Conservation (phyloP, 2,888 invertebrate species). For the Cylloceria caligata region DNA sequence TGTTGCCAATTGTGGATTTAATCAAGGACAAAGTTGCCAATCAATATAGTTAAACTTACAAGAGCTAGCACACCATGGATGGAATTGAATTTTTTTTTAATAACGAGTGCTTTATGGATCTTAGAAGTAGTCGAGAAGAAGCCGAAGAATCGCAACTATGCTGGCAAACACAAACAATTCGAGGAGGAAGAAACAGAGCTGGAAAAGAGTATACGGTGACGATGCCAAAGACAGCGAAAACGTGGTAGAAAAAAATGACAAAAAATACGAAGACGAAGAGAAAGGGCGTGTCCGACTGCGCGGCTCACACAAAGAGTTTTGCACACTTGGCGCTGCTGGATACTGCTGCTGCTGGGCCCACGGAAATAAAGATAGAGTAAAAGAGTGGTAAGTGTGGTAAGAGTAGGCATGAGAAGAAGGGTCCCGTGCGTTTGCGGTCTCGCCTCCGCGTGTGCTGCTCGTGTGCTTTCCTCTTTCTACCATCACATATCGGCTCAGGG, state of each 20-base stretch:
- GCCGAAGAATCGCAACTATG: slow-evolving; percentile 16
- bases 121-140: slow-evolving; percentile 54
- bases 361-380: slow-evolving; percentile 58
- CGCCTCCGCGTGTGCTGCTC: slow-evolving; percentile 30
- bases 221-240: slow-evolving; percentile 25
- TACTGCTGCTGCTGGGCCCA: slow-evolving; percentile 27
- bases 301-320: slow-evolving; percentile 80
- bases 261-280: slow-evolving; percentile 51
- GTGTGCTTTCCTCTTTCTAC: slow-evolving; percentile 75
- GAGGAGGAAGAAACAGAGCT: slow-evolving; percentile 42
- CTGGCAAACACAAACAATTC: slow-evolving; percentile 40
- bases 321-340: slow-evolving; percentile 75
- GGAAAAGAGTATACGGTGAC: slow-evolving; percentile 29
- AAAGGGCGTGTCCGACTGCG: slow-evolving; percentile 80
- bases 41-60: not conserved
- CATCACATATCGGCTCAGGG: slow-evolving; percentile 68
- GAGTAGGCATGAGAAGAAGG: slow-evolving; percentile 63
- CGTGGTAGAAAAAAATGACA: slow-evolving; percentile 19
- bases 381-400: slow-evolving; percentile 45
- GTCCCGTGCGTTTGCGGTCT: slow-evolving; percentile 39
- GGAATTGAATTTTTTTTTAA: not conserved
- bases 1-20: not conserved
- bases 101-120: not conserved
- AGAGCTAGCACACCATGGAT: not conserved
- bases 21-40: not conserved